Conservation (phyloP, 1,140 invertebrate species). For the Aphelenchoides fujianensis region DNA sequence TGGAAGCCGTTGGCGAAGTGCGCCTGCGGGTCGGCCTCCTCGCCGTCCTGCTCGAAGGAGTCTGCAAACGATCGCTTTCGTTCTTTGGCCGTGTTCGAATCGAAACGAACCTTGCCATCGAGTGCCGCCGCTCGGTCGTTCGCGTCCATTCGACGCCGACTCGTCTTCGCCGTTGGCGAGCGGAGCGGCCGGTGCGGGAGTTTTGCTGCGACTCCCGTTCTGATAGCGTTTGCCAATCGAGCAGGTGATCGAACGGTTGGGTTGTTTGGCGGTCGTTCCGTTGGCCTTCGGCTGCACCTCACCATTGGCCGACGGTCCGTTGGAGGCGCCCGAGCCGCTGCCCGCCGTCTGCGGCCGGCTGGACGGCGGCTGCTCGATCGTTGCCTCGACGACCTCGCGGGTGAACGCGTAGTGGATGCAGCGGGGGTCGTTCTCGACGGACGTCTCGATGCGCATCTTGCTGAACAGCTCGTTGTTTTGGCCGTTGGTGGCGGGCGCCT, state of each 20-base stretch:
- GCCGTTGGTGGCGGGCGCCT: slow-evolving; percentile 5
- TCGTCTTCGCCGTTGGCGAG: slow-evolving; percentile 17
- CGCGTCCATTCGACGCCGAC: neutral
- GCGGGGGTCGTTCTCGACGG: slow-evolving; percentile 34
- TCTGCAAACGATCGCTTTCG: slow-evolving; percentile 39
- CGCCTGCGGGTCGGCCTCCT: slow-evolving; percentile 22
- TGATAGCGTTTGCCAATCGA: slow-evolving; percentile 46
- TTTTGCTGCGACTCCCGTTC: slow-evolving; percentile 32
- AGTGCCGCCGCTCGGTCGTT: neutral
- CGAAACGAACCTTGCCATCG: slow-evolving; percentile 17
- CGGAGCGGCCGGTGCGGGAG: slow-evolving; percentile 14
- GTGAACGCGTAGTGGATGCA: slow-evolving; percentile 15
- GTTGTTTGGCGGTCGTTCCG: slow-evolving; percentile 12
- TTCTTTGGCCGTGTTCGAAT: slow-evolving; percentile 1
- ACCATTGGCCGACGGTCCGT: neutral
- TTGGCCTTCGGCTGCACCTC: slow-evolving; percentile 2
- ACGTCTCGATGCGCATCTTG: slow-evolving; percentile 42
- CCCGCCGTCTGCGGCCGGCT: neutral
- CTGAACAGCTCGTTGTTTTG: slow-evolving; percentile 37
- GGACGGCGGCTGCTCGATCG: slow-evolving; percentile 24
- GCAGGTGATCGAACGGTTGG: slow-evolving; percentile 21
- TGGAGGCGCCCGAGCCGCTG: slow-evolving; percentile 6
- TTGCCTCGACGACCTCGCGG: slow-evolving; percentile 2
- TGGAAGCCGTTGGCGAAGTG: neutral
- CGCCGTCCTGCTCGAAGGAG: slow-evolving; percentile 43